Evolutionary conservation across 2,797 vertebrate species (phyloP).

Genomic region (Cryptoblepharus egeriae): DNA sequence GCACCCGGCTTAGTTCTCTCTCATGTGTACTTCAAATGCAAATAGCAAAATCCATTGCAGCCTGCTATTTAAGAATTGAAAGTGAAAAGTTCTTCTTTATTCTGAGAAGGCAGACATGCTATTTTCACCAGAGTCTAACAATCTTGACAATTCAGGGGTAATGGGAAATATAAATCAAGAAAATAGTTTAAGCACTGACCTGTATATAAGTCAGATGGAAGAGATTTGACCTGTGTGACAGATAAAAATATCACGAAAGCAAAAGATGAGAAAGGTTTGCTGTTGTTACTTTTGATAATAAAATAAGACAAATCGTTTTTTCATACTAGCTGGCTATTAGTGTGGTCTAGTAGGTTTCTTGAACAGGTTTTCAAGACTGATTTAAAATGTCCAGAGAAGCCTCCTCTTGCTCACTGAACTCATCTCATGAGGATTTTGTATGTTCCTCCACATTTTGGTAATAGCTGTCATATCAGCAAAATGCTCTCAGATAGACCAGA

Average conservation of each 20-base stretch:
- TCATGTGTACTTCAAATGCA: neutral
- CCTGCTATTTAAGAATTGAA: neutral
- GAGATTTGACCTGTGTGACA: too few relatives aligned
- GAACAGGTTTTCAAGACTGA: neutral
- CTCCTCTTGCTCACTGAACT: neutral
- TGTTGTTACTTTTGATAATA: too few relatives aligned
- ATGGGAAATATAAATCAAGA: neutral
- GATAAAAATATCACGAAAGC: neutral
- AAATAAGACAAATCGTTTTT: too few relatives aligned
- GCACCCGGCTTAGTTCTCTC: too few relatives aligned
- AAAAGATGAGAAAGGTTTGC: too few relatives aligned
- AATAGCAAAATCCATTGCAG: neutral
- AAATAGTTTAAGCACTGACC: neutral
- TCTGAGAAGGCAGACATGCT: neutral
- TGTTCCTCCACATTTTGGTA: constrained; percentile 12
- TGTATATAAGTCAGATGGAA: neutral
- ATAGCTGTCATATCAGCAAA: neutral
- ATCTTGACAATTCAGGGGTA: neutral
- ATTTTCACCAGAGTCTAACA: neutral
- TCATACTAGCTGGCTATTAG: neutral
- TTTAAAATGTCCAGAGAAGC: neutral
- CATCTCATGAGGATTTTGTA: neutral
- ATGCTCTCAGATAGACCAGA: neutral
- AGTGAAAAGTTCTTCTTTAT: neutral
- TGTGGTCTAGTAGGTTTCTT: neutral